These are phyloP conservation scores for Leucophenga varia DNA, from an alignment of 1,140 invertebrate genomes.

Conservation along the genomic window DNA sequence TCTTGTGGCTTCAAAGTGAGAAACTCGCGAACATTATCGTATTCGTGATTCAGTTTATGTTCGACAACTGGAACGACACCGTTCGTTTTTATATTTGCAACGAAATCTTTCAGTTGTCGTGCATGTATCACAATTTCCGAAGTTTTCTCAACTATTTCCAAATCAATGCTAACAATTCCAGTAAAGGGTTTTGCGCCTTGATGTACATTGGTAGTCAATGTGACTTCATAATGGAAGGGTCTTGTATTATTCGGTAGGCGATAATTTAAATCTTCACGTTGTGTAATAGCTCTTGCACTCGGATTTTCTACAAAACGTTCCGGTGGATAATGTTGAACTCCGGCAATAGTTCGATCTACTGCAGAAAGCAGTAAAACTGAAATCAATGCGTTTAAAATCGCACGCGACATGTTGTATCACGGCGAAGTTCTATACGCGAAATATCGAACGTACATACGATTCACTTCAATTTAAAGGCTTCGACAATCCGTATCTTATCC, in stretches of 20 bases:
- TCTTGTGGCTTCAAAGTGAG: slow-evolving; percentile 30
- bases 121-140: slow-evolving; percentile 59
- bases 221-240: slow-evolving; percentile 67
- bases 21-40: slow-evolving; percentile 36
- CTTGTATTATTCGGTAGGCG: slow-evolving; percentile 62
- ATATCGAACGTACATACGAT: slow-evolving; percentile 10
- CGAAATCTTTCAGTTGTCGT: slow-evolving; percentile 33
- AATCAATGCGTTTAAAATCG: slow-evolving; percentile 11
- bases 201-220: slow-evolving; percentile 63
- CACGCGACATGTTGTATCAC: slow-evolving; percentile 31
- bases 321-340: slow-evolving; percentile 25
- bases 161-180: slow-evolving; percentile 62
- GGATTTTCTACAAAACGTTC: slow-evolving; percentile 28
- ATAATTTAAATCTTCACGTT: slow-evolving; percentile 45
- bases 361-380: too few species aligned
- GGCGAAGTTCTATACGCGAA: slow-evolving; percentile 22
- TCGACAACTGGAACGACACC: background rate
- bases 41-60: background rate
- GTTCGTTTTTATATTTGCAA: slow-evolving; percentile 22
- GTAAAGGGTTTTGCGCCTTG: slow-evolving; percentile 58
- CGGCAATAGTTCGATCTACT: too few species aligned
- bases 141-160: slow-evolving; percentile 44
- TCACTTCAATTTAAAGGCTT: slow-evolving; percentile 34
- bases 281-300: slow-evolving; percentile 11
- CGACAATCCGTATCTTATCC: background rate